These are phyloP conservation scores for Agrotis segetum DNA, from an alignment of 2,888 invertebrate genomes.

Conservation along the genomic window DNA sequence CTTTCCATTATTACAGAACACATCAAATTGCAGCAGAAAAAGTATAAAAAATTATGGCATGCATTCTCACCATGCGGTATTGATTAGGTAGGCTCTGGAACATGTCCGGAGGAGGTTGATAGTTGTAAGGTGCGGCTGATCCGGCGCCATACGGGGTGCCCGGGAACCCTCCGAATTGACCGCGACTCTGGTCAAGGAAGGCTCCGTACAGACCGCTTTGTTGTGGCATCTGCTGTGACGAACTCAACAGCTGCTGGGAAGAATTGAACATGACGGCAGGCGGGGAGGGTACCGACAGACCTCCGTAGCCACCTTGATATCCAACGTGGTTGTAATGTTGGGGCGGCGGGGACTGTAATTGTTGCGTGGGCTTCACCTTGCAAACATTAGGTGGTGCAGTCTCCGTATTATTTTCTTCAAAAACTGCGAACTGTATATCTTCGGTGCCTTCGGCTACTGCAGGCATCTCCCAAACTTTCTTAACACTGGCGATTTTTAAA, in stretches of 20 bases:
- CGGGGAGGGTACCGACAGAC: conserved; percentile 96
- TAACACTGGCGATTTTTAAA: conserved; percentile 98
- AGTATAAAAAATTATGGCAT: neutral
- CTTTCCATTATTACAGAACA: neutral
- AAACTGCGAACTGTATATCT: conserved; percentile 87
- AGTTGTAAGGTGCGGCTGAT: conserved; percentile 94
- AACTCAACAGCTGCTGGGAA: conserved; percentile 91
- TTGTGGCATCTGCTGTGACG: conserved; percentile 92
- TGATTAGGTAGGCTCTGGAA: conserved; percentile 88
- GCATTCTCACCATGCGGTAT: conserved; percentile 84
- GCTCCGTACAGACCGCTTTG: conserved; percentile 96
- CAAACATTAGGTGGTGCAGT: conserved; percentile 93
- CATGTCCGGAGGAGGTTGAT: conserved; percentile 93
- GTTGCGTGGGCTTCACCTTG: conserved; percentile 96
- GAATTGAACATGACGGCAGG: conserved; percentile 96
- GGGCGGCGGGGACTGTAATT: conserved; percentile 93
- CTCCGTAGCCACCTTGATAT: conserved; percentile 94
- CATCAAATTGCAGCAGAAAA: neutral
- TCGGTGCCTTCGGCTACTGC: conserved; percentile 92
- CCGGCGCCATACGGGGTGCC: conserved; percentile 93
- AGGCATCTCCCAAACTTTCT: conserved; percentile 97
- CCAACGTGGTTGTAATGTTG: conserved; percentile 93
- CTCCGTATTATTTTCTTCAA: conserved; percentile 86
- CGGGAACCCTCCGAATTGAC: conserved; percentile 95
- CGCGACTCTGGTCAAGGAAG: conserved; percentile 94